These are phyloP conservation scores for Galerucella pusilla DNA, from an alignment of 2,888 invertebrate genomes.

Conservation along the genomic window DNA sequence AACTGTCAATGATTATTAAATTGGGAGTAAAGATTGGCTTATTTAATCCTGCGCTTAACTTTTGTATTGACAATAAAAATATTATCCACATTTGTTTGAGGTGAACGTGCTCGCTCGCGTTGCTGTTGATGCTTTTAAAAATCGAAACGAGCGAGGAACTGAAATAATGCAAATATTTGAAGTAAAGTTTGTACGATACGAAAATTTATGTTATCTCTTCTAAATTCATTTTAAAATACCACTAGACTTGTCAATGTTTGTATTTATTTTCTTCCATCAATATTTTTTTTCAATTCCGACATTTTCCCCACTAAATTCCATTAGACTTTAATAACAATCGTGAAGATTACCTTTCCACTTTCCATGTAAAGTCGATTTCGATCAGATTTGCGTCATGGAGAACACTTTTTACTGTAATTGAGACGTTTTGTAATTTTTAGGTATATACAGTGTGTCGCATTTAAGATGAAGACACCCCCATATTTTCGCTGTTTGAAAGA, in stretches of 20 bases:
- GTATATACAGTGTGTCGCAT: too few relatives aligned
- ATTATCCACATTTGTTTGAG: not conserved
- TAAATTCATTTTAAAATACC: not conserved
- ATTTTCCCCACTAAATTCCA: not conserved
- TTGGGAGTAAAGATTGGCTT: too few relatives aligned
- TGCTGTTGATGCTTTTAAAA: not conserved
- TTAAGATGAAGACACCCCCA: too few relatives aligned
- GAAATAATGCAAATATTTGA: not conserved
- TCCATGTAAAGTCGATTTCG: not conserved
- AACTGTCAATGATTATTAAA: too few relatives aligned
- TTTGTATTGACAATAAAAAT: not conserved
- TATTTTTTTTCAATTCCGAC: not conserved
- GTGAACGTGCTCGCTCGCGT: not conserved
- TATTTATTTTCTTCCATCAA: not conserved
- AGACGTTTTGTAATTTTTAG: too few relatives aligned
- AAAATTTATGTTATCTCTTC: not conserved
- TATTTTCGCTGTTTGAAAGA: too few relatives aligned
- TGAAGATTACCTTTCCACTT: not conserved
- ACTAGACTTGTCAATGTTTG: not conserved
- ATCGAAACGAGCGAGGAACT: not conserved
- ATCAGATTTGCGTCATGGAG: not conserved
- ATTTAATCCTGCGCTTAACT: too few relatives aligned
- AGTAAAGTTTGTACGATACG: not conserved
- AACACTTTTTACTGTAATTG: too few relatives aligned
- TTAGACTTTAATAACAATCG: not conserved